Conservation (phyloP, 1,140 invertebrate species). For the Harpegnathos saltator region DNA sequence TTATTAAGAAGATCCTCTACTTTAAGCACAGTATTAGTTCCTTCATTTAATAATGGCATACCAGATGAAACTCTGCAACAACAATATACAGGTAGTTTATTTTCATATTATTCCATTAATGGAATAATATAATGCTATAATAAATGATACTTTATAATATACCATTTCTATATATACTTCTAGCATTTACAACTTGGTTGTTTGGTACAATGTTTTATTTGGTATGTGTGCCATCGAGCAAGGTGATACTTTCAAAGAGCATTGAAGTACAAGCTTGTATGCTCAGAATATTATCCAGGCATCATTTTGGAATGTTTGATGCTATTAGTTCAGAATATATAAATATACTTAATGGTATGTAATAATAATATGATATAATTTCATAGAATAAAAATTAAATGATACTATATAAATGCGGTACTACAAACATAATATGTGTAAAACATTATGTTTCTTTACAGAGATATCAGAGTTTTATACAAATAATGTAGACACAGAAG, state of each 20-base stretch:
- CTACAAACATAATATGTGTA: not conserved
- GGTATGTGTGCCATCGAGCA: constrained; percentile 71
- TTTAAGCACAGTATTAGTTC: constrained; percentile 78
- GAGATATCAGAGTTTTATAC: constrained; percentile 71
- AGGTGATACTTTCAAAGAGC: constrained; percentile 71
- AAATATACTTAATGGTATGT: constrained; percentile 77
- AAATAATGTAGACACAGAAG: constrained; percentile 42
- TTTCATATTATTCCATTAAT: no score
- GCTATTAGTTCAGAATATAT: constrained; percentile 78
- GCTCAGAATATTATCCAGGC: constrained; percentile 78
- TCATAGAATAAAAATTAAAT: constrained; percentile 7
- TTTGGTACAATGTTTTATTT: constrained; percentile 82
- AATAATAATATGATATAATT: constrained; percentile 6
- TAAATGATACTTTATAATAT: not conserved
- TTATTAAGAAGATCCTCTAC: constrained; percentile 75
- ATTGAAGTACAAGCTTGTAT: constrained; percentile 81
- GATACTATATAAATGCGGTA: not conserved
- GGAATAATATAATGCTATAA: not conserved
- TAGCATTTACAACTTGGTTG: constrained; percentile 82
- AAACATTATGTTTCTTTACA: constrained; percentile 51
- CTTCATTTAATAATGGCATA: constrained; percentile 64
- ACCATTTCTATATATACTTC: constrained; percentile 38
- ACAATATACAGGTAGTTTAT: constrained; percentile 74
- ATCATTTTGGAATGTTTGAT: constrained; percentile 75
- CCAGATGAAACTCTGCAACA: constrained; percentile 65